phyloP scores from a whole-genome alignment of 2,113 vertebrate genomes.

The Cariama cristata region DNA sequence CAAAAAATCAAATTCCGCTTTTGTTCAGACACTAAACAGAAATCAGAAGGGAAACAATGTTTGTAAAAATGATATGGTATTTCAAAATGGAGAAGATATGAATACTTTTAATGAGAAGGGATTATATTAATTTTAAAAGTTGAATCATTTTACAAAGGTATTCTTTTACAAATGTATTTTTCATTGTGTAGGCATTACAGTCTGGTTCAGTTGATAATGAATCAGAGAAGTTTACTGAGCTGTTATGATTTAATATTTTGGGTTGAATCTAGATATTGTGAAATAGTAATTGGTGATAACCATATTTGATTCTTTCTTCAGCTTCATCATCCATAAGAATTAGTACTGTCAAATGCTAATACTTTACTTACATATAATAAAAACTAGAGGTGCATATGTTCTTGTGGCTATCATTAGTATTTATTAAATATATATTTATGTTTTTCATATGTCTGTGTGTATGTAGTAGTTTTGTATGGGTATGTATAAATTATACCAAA shows the following conservation, averaged over 20 bases:
- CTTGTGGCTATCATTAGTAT: background rate
- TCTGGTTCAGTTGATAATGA: slow-evolving; percentile 40
- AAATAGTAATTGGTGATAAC: background rate
- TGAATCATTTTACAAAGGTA: slow-evolving; percentile 1
- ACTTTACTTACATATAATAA: background rate
- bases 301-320: background rate
- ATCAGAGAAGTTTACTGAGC: slow-evolving; percentile 12
- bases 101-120: background rate
- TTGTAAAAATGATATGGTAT: background rate
- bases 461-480: background rate
- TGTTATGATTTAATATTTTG: slow-evolving; percentile 27
- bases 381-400: background rate
- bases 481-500: background rate
- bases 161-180: background rate
- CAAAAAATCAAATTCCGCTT: background rate
- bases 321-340: background rate
- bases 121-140: background rate
- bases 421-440: background rate
- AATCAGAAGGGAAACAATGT: background rate
- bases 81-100: background rate
- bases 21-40: background rate
- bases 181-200: background rate
- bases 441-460: background rate
- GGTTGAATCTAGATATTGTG: background rate
- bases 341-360: background rate